Evolutionary conservation across 2,797 vertebrate species (phyloP).

Genomic region (Heliangelus exortis): DNA sequence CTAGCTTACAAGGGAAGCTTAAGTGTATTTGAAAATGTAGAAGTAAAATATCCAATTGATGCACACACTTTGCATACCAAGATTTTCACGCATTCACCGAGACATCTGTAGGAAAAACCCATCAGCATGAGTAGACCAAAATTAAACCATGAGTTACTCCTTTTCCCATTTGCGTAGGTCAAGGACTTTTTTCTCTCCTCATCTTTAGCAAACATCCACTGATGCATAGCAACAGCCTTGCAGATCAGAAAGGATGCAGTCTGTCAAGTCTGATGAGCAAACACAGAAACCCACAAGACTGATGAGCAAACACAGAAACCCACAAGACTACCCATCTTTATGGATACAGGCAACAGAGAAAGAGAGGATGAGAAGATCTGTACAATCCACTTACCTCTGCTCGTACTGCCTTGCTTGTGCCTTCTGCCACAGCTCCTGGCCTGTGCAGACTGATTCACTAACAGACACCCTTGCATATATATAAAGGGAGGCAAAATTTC

Average conservation of each 20-base stretch:
- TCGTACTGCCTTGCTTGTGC: not conserved
- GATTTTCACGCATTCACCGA: not conserved
- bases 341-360: not conserved
- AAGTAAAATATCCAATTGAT: not conserved
- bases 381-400: not conserved
- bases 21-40: not conserved
- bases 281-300: not conserved
- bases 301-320: no score
- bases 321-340: not conserved
- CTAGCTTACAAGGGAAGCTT: not conserved
- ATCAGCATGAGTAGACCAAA: not conserved
- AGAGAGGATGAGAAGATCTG: fast-evolving
- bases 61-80: not conserved
- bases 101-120: not conserved
- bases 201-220: not conserved
- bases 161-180: not conserved
- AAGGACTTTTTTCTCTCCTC: not conserved
- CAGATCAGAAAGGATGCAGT: not conserved
- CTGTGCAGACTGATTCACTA: not conserved
- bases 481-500: not conserved
- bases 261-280: not conserved
- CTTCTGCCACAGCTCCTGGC: not conserved
- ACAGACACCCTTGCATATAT: not conserved
- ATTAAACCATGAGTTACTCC: not conserved
- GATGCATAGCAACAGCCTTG: not conserved